These are phyloP conservation scores for Anser cygnoides DNA, from an alignment of 2,113 vertebrate genomes.

Conservation along the genomic window DNA sequence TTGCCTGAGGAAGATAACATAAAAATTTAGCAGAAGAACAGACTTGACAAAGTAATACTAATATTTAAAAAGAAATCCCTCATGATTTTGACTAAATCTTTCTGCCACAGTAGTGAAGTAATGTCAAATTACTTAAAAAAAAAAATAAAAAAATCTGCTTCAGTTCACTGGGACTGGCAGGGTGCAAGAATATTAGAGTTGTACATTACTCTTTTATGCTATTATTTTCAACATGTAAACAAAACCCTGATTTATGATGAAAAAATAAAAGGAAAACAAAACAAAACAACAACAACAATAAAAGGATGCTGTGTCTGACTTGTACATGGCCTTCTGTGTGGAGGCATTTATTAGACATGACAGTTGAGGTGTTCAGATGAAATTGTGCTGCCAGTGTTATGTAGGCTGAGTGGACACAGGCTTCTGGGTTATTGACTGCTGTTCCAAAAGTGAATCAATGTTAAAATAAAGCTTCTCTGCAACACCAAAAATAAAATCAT, in stretches of 20 bases:
- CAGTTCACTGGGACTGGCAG: not conserved
- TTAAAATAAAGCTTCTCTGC: not conserved
- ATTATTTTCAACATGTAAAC: not conserved
- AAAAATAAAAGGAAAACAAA: not conserved
- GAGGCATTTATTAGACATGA: not conserved
- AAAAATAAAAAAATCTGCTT: not conserved
- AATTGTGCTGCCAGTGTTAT: not conserved
- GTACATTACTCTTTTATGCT: not conserved
- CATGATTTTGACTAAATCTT: not conserved
- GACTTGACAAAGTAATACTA: not conserved
- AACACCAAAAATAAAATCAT: not conserved
- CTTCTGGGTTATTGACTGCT: not conserved
- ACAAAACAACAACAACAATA: not conserved
- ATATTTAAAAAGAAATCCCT: not conserved
- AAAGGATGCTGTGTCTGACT: not conserved
- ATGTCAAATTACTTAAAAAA: not conserved
- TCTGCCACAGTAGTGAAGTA: not conserved
- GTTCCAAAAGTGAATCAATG: not conserved
- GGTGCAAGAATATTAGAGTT: not conserved
- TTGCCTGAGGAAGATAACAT: slow-evolving; percentile 52
- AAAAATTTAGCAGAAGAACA: slow-evolving; percentile 14
- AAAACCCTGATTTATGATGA: not conserved
- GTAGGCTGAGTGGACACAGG: not conserved
- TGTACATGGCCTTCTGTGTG: not conserved
- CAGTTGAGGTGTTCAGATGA: fast-evolving